Percentiles rank a stretch among this genome's conserved stretches.
Conservation (phyloP, 2,888 invertebrate genomes). For the Lacanobia wlatinum region DNA sequence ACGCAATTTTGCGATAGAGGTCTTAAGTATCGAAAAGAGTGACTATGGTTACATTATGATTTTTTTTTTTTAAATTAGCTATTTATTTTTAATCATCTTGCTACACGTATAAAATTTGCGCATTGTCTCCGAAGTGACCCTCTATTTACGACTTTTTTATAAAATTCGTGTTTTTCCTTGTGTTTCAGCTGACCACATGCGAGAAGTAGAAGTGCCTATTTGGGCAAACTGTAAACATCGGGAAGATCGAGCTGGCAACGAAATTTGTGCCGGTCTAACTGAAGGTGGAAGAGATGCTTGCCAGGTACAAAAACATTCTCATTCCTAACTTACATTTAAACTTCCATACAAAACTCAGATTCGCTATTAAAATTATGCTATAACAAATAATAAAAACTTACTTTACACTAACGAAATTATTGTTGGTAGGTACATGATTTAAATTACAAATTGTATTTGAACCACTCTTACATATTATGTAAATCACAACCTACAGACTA, state of each 20-base stretch:
- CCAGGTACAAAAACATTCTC: constrained; percentile 83
- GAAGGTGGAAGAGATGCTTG: constrained; percentile 96
- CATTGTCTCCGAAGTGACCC: no score
- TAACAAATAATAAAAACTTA: neutral
- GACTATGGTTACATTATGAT: no score
- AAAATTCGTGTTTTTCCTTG: neutral
- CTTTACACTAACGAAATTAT: neutral
- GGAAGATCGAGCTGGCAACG: constrained; percentile 92
- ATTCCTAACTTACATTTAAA: neutral
- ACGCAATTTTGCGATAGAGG: no score
- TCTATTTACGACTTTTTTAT: neutral
- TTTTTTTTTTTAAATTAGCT: no score
- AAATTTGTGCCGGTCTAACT: constrained; percentile 94
- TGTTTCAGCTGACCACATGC: constrained; percentile 94
- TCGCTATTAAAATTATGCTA: no score
- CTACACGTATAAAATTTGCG: no score
- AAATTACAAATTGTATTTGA: neutral
- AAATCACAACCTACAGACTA: constrained; percentile 22
- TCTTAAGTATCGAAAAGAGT: no score
- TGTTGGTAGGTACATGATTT: neutral
- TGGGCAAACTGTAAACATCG: constrained; percentile 92
- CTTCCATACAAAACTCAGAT: neutral
- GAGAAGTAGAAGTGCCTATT: constrained; percentile 95
- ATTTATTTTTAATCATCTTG: no score
- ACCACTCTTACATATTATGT: constrained; percentile 7